These are phyloP conservation scores for Actinostola sp. DNA, from an alignment of 92 coral and sea anemone species.

Conservation along the genomic window DNA sequence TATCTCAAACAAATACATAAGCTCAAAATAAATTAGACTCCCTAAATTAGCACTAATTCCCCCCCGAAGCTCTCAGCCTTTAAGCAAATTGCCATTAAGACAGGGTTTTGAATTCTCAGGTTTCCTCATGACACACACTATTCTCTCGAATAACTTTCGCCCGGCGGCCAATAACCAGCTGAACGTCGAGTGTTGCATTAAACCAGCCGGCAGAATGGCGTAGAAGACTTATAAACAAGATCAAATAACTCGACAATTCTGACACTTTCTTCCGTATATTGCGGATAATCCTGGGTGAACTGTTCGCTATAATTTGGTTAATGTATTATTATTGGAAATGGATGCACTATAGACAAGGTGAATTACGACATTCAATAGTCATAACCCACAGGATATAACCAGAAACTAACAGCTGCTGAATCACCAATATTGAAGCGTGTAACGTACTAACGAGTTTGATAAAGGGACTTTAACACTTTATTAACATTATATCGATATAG, in stretches of 20 bases:
- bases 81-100: constrained; percentile 20
- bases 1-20: constrained; percentile 15
- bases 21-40: constrained; percentile 26
- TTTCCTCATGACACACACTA: neutral
- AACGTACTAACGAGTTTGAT: constrained; percentile 6
- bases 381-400: constrained; percentile 10
- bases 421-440: constrained; percentile 4
- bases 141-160: no score
- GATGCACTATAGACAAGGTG: constrained; percentile 26
- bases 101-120: constrained; percentile 5
- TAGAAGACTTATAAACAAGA: constrained; percentile 13
- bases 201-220: constrained; percentile 10
- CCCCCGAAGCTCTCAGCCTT: constrained; percentile 20
- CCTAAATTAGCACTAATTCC: constrained; percentile 33
- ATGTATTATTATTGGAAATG: constrained; percentile 22
- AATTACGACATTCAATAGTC: constrained; percentile 14
- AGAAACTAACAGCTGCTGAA: neutral
- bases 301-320: constrained; percentile 26
- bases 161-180: neutral
- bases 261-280: constrained; percentile 14
- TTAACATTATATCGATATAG: neutral
- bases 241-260: constrained; percentile 11
- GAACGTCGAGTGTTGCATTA: neutral
- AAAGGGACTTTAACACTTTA: constrained; percentile 11
- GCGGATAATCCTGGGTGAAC: constrained; percentile 25